Evolutionary conservation across 2,888 invertebrate species (phyloP).

Genomic region (Saturnia japonica): DNA sequence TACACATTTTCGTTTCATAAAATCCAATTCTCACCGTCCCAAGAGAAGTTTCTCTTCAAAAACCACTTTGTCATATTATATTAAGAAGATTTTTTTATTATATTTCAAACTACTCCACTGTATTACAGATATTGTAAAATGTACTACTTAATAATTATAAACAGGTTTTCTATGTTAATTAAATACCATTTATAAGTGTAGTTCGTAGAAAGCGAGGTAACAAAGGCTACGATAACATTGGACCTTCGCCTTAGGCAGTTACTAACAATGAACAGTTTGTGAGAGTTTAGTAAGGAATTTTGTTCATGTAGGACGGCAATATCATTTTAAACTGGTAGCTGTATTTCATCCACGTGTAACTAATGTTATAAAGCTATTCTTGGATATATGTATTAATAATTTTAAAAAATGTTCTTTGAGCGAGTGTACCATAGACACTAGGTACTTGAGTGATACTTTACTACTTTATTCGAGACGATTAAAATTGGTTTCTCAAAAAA

Average conservation of each 20-base stretch:
- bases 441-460: too few relatives aligned
- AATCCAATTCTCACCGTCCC: too few relatives aligned
- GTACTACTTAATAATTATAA: not conserved
- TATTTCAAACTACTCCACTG: not conserved
- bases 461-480: too few relatives aligned
- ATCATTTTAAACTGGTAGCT: slow-evolving; percentile 2
- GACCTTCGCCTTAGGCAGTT: slow-evolving; percentile 1
- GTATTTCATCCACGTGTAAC: not conserved
- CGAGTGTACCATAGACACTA: too few relatives aligned
- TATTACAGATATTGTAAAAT: not conserved
- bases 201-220: slow-evolving; percentile 4
- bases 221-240: slow-evolving; percentile 14
- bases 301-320: slow-evolving; percentile 10
- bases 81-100: not conserved
- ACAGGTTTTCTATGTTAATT: not conserved
- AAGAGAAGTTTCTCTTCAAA: not conserved
- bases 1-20: too few relatives aligned
- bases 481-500: too few relatives aligned
- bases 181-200: not conserved
- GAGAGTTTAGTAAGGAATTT: slow-evolving; percentile 14
- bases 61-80: not conserved
- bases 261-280: slow-evolving; percentile 12
- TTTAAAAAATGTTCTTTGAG: too few relatives aligned
- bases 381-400: not conserved
- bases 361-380: not conserved